Evolutionary conservation across 2,888 invertebrate genomes (phyloP).

Genomic region (Microctonus brassicae): DNA sequence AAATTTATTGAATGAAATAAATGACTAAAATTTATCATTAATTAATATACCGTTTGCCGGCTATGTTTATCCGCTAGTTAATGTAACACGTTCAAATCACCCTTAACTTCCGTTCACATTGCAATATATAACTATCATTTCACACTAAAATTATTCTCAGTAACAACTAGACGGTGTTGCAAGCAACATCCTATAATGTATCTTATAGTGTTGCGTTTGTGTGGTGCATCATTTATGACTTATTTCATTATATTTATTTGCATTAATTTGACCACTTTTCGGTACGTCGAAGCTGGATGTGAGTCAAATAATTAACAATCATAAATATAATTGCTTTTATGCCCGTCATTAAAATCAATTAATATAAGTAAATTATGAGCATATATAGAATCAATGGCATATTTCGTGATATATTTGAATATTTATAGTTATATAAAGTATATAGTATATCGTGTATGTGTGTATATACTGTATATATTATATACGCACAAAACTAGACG

Average conservation of each 20-base stretch:
- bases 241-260: neutral
- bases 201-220: neutral
- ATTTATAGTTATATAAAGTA: too few relatives aligned
- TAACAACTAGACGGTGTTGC: conserved; percentile 18
- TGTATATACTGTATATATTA: too few relatives aligned
- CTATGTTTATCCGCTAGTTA: too few relatives aligned
- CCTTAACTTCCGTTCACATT: neutral
- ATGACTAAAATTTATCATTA: too few relatives aligned
- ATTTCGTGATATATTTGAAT: too few relatives aligned
- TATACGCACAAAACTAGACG: too few relatives aligned
- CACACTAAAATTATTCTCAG: conserved; percentile 7
- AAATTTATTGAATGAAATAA: too few relatives aligned
- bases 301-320: neutral
- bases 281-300: conserved; percentile 5
- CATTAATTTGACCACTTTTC: neutral
- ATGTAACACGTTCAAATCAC: neutral
- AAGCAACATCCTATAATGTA: conserved; percentile 16
- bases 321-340: neutral
- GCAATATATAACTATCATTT: neutral
- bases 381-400: too few relatives aligned
- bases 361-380: neutral
- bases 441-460: too few relatives aligned
- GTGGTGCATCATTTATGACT: neutral
- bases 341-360: neutral
- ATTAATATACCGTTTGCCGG: too few relatives aligned